Percentiles rank a stretch among this genome's conserved stretches.
Conservation (phyloP, 2,797 vertebrate species). For the Lacerta viridis region DNA sequence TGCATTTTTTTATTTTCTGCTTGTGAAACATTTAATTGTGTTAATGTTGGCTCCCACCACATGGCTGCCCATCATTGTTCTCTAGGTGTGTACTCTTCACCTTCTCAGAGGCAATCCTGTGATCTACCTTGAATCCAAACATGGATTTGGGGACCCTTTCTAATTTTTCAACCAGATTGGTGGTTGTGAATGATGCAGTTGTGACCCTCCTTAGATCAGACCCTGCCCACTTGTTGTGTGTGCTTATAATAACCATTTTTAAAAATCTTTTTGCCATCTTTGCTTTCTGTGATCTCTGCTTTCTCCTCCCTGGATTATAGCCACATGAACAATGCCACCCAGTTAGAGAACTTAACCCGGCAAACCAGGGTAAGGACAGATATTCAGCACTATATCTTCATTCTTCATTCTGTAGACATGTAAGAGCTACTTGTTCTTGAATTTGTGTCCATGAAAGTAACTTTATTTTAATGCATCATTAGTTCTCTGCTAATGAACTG, state of each 20-base stretch:
- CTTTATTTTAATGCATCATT: neutral
- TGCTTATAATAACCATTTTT: neutral
- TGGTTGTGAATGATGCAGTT: too few relatives aligned
- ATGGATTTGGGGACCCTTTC: too few relatives aligned
- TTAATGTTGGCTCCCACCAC: too few relatives aligned
- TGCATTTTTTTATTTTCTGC: too few relatives aligned
- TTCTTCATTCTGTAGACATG: neutral
- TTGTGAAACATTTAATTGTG: too few relatives aligned
- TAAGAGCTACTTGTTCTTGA: conserved; percentile 39
- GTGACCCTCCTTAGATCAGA: too few relatives aligned
- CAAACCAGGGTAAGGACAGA: neutral
- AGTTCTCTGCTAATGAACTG: conserved; percentile 57
- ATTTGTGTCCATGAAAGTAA: neutral
- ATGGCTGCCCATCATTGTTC: too few relatives aligned
- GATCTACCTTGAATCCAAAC: too few relatives aligned
- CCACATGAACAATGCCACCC: neutral
- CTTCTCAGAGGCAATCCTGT: too few relatives aligned
- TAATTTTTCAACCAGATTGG: too few relatives aligned
- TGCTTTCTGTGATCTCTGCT: neutral
- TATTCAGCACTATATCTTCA: neutral
- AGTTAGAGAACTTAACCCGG: neutral
- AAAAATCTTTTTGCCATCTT: neutral
- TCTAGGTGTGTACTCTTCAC: too few relatives aligned
- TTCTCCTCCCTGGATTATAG: neutral
- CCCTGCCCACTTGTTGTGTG: neutral